Evolutionary conservation across 1,140 invertebrate species (phyloP).

Genomic region (Drosophila takahashii): DNA sequence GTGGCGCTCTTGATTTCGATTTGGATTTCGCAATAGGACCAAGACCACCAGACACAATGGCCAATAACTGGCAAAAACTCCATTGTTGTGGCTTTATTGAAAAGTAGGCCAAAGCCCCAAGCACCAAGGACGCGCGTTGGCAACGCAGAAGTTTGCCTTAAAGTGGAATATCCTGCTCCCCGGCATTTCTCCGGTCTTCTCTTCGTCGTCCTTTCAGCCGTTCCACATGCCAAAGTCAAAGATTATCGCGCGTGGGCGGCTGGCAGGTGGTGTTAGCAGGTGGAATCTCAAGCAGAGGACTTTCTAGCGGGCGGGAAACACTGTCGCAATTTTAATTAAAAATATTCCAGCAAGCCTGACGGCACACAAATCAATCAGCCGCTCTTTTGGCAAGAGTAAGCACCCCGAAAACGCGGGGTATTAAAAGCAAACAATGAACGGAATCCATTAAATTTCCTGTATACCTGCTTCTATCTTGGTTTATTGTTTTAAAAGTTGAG

Average conservation of each 20-base stretch:
- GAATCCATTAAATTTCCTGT: conserved; percentile 10
- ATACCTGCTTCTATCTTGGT: background rate
- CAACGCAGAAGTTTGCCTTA: conserved; percentile 25
- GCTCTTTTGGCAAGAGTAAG: conserved; percentile 4
- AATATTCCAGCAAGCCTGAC: conserved; percentile 19
- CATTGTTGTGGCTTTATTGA: conserved; percentile 48
- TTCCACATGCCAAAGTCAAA: conserved; percentile 11
- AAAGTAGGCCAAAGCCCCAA: conserved; percentile 56
- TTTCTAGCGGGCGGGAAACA: background rate
- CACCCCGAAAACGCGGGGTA: background rate
- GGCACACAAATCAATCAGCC: conserved; percentile 47
- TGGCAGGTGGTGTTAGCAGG: conserved; percentile 2
- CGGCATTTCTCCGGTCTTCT: background rate
- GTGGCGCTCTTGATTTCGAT: conserved; percentile 40
- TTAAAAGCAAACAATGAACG: conserved; percentile 29
- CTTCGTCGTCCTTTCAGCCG: background rate
- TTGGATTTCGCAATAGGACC: conserved; percentile 36
- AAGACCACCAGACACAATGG: conserved; percentile 42
- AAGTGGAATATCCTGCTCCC: conserved; percentile 1
- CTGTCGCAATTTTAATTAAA: conserved; percentile 64
- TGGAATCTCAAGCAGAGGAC: background rate
- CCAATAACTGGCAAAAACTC: conserved; percentile 44
- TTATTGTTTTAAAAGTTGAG: background rate
- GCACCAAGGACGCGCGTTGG: conserved; percentile 51
- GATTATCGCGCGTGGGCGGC: conserved; percentile 12